Evolutionary conservation across 2,888 invertebrate genomes (phyloP).

Genomic region (Cosmopolites sordidus): DNA sequence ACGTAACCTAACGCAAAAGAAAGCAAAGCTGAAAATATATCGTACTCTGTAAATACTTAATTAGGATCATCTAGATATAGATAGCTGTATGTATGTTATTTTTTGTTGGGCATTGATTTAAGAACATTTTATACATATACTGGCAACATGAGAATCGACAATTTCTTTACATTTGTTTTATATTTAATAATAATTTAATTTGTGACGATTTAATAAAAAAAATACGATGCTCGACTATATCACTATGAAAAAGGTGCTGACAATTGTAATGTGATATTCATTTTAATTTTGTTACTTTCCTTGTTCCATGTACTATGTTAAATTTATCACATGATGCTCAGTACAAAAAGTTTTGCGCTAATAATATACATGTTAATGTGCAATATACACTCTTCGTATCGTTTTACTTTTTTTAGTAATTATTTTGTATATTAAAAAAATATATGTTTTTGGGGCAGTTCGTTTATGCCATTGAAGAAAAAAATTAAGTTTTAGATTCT

Average conservation of each 20-base stretch:
- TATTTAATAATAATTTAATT: constrained; percentile 8
- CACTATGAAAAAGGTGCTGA: constrained; percentile 45
- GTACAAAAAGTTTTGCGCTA: constrained; percentile 46
- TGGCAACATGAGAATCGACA: constrained; percentile 21
- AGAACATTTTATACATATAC: constrained; percentile 28
- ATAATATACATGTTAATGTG: constrained; percentile 46
- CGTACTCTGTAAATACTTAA: constrained; percentile 35
- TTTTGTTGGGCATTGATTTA: constrained; percentile 41
- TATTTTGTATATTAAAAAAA: background rate
- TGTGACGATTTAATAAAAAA: background rate
- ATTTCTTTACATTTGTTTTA: constrained; percentile 15
- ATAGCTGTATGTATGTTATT: constrained; percentile 38
- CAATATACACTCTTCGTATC: constrained; percentile 44
- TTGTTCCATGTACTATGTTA: constrained; percentile 33
- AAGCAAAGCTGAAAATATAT: constrained; percentile 6
- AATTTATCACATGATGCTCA: constrained; percentile 45
- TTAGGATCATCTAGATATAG: constrained; percentile 31
- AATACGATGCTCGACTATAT: constrained; percentile 28
- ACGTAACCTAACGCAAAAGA: background rate
- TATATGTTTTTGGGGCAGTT: background rate
- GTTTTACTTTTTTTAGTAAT: constrained; percentile 17
- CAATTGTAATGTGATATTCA: constrained; percentile 48
- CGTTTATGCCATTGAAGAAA: background rate
- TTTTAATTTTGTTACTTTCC: constrained; percentile 46
- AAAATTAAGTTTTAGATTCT: constrained; percentile 23